Conservation (phyloP, 2,113 vertebrate species). For the Cercopithecus mona region DNA sequence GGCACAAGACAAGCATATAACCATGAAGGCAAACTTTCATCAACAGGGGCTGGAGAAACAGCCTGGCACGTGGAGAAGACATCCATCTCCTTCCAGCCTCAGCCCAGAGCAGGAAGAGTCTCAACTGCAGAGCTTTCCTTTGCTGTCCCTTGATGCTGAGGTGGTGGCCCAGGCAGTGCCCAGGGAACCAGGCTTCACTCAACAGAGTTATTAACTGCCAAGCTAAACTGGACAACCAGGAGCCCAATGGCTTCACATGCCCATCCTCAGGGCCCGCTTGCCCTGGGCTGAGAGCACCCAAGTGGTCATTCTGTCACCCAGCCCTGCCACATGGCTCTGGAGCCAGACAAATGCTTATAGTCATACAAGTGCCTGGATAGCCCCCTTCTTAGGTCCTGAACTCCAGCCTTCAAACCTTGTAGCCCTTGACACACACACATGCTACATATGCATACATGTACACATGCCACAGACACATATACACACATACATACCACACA, state of each 20-base stretch:
- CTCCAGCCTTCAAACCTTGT: background rate
- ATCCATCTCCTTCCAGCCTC: background rate
- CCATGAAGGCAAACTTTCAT: background rate
- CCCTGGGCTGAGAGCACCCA: background rate
- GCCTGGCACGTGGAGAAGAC: background rate
- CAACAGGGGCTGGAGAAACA: background rate
- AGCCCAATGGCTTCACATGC: fast-evolving
- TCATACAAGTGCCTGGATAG: too few relatives aligned
- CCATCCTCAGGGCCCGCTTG: fast-evolving
- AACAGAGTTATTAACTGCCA: background rate
- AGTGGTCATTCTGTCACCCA: too few relatives aligned
- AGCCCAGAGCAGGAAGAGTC: background rate
- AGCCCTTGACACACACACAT: too few relatives aligned
- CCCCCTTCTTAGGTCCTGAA: background rate
- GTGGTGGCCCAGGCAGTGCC: background rate
- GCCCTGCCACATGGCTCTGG: background rate
- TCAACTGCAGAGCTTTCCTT: background rate
- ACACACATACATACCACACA: too few relatives aligned
- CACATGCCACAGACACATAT: too few relatives aligned
- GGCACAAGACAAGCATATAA: background rate
- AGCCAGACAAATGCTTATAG: background rate
- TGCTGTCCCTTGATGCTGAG: background rate
- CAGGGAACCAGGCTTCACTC: background rate
- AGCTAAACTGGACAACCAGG: background rate
- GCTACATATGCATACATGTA: background rate